A percentile compares a stretch with the other conserved stretches of the same genome.
These are phyloP conservation scores for Ctenopoma multispine DNA, from an alignment of 2,797 vertebrate species.

Conservation along the genomic window DNA sequence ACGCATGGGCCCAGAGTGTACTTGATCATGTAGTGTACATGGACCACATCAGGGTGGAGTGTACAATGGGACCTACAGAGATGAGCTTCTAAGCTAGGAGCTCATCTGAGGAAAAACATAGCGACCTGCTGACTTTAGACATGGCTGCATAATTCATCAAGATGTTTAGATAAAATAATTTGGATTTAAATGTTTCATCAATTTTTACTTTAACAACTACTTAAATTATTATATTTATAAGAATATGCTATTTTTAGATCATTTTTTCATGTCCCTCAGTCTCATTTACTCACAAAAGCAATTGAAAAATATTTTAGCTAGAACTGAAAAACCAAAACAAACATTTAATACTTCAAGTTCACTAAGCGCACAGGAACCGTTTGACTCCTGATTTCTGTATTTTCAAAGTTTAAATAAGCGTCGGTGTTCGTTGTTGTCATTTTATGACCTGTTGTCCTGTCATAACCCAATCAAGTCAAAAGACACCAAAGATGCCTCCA, in stretches of 20 bases:
- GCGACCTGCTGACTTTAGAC: neutral
- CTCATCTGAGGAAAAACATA: neutral
- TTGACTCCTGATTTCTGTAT: neutral
- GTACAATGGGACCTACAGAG: constrained; percentile 22
- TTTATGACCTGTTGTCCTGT: neutral
- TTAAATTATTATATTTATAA: no score
- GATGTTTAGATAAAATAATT: neutral
- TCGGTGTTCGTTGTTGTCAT: neutral
- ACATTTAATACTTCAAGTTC: neutral
- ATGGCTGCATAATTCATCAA: constrained; percentile 12
- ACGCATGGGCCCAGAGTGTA: constrained; percentile 68
- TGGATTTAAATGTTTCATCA: neutral
- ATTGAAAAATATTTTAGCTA: no score
- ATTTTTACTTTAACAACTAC: neutral
- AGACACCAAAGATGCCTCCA: neutral
- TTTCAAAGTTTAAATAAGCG: neutral
- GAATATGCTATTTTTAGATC: no score
- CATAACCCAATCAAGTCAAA: neutral
- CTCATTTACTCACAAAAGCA: neutral
- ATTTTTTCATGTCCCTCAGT: neutral
- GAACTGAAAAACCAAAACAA: neutral
- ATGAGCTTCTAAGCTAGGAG: neutral
- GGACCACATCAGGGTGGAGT: constrained; percentile 53
- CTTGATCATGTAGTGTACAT: constrained; percentile 67
- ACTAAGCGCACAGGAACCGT: neutral